phyloP scores from a whole-genome alignment of 1,140 invertebrate species.

The Patella vulgata region DNA sequence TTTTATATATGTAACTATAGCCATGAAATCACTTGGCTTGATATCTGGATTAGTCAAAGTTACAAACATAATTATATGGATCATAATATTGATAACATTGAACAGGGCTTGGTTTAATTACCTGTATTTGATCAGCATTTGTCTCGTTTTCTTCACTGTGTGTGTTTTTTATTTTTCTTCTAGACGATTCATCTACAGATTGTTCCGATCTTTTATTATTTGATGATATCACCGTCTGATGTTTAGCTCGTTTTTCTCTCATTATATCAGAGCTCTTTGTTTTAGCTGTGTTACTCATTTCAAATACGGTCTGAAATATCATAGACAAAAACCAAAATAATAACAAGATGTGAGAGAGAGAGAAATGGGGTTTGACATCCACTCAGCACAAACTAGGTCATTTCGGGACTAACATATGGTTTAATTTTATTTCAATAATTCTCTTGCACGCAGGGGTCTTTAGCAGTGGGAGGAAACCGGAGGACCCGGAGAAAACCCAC shows the following conservation, averaged over 20 bases:
- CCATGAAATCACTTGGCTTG: no score
- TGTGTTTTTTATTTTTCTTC: neutral
- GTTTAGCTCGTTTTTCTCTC: constrained; percentile 68
- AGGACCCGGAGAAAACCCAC: no score
- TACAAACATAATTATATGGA: no score
- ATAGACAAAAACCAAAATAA: neutral
- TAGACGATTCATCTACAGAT: neutral
- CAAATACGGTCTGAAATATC: constrained; percentile 89
- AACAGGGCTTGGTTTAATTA: neutral
- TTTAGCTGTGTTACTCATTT: constrained; percentile 85
- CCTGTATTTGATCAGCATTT: constrained; percentile 32
- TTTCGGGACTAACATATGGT: no score
- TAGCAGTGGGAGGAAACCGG: no score
- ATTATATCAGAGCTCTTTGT: constrained; percentile 70
- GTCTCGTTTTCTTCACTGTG: constrained; percentile 4
- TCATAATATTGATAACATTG: no score
- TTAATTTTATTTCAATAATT: no score
- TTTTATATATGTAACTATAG: no score
- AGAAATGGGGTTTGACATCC: no score
- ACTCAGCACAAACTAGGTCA: no score
- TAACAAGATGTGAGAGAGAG: neutral
- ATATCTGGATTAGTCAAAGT: no score
- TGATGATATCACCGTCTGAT: constrained; percentile 47
- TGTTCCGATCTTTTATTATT: constrained; percentile 26
- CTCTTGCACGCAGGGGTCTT: no score